Conservation (phyloP, 2,113 vertebrate genomes). For the Lamprologus ornatipinnis region DNA sequence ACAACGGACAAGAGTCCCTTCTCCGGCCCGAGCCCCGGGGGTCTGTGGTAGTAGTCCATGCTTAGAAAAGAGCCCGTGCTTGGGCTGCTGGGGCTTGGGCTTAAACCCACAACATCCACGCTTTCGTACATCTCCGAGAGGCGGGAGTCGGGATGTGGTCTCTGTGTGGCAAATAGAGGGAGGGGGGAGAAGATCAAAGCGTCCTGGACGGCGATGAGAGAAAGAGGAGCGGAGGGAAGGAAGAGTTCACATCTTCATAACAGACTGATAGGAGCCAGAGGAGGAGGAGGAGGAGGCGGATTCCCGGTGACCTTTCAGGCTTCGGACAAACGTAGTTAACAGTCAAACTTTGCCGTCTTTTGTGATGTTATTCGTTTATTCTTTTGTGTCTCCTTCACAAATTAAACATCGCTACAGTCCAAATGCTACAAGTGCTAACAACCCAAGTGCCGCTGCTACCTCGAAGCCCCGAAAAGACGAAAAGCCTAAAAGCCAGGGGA, state of each 20-base stretch:
- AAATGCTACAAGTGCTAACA: slow-evolving; percentile 13
- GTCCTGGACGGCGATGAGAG: background rate
- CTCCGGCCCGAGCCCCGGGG: slow-evolving; percentile 55
- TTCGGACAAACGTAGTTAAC: background rate
- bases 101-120: slow-evolving; percentile 58
- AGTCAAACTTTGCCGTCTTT: background rate
- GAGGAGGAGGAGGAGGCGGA: background rate
- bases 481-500: background rate
- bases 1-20: slow-evolving; percentile 43
- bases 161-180: background rate
- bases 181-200: slow-evolving; percentile 4
- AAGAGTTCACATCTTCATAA: slow-evolving; percentile 54
- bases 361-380: background rate
- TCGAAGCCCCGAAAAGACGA: background rate
- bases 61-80: slow-evolving; percentile 48
- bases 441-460: background rate
- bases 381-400: background rate
- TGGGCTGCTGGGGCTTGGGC: slow-evolving; percentile 52
- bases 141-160: background rate
- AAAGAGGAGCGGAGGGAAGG: background rate
- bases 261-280: slow-evolving; percentile 1
- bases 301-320: slow-evolving; percentile 43
- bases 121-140: slow-evolving; percentile 58
- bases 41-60: slow-evolving; percentile 66
- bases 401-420: background rate